These are phyloP conservation scores for Drosophila mercatorum DNA, from an alignment of 2,888 invertebrate genomes.

Conservation along the genomic window DNA sequence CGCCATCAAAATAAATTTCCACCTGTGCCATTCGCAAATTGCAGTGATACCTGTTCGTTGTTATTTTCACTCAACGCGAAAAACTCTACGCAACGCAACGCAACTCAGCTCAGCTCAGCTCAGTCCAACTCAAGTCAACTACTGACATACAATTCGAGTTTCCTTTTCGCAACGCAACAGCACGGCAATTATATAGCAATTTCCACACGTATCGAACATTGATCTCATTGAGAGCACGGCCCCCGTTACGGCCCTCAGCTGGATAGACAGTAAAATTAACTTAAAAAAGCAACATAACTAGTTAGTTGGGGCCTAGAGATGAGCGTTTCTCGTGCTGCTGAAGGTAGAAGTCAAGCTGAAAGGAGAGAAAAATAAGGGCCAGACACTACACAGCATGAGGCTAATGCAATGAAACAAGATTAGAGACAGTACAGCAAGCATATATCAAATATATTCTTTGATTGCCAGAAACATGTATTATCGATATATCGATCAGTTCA, in stretches of 20 bases:
- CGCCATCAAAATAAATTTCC: conserved; percentile 81
- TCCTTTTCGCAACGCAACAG: conserved; percentile 54
- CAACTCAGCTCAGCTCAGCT: background rate
- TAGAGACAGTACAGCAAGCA: background rate
- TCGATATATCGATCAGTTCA: background rate
- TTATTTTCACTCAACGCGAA: conserved; percentile 60
- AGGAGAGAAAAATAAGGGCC: background rate
- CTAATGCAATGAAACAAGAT: background rate
- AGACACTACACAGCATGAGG: background rate
- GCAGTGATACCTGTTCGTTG: conserved; percentile 68
- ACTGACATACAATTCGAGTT: conserved; percentile 64
- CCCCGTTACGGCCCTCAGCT: conserved; percentile 10
- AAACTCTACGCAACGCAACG: conserved; percentile 22
- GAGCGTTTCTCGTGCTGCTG: background rate
- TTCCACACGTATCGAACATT: conserved; percentile 78
- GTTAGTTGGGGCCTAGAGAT: conserved; percentile 34
- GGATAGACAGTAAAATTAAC: conserved; percentile 54
- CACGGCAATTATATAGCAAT: conserved; percentile 76
- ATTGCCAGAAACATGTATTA: background rate
- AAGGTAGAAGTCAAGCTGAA: background rate
- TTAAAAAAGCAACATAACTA: conserved; percentile 26
- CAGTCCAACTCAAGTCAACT: conserved; percentile 13
- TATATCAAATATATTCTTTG: background rate
- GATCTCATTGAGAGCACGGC: conserved; percentile 65
- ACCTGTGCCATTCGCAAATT: conserved; percentile 81